Evolutionary conservation across 2,797 vertebrate genomes (phyloP).

Genomic region (Cryptoblepharus egeriae): DNA sequence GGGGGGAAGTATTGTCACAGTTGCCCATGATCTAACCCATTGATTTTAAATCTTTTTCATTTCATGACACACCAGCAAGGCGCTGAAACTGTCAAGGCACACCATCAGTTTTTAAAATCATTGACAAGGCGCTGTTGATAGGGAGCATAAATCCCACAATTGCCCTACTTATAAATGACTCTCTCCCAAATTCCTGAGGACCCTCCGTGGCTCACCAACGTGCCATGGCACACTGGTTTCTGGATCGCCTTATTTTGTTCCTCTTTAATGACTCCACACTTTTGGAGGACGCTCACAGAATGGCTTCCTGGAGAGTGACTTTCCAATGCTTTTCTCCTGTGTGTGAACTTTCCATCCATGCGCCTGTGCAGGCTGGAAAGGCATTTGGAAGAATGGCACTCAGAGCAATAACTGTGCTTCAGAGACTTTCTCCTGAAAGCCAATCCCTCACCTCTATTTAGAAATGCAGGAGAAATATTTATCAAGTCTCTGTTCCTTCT

Average conservation of each 20-base stretch:
- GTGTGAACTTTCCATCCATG: constrained; percentile 1
- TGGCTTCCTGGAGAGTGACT: constrained; percentile 3
- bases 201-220: too few relatives aligned
- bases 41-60: too few relatives aligned
- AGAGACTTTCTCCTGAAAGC: neutral
- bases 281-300: constrained; percentile 18
- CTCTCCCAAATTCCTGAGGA: too few relatives aligned
- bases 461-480: constrained; percentile 17
- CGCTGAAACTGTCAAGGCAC: too few relatives aligned
- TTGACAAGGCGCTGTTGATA: too few relatives aligned
- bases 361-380: neutral
- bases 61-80: too few relatives aligned
- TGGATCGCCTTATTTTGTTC: constrained; percentile 28
- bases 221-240: too few relatives aligned
- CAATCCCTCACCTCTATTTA: neutral
- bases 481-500: neutral
- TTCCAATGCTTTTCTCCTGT: constrained; percentile 2
- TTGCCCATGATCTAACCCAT: neutral
- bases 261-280: constrained; percentile 8
- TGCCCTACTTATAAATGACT: too few relatives aligned
- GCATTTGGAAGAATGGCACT: neutral
- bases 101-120: too few relatives aligned
- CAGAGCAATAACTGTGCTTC: neutral
- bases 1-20: neutral
- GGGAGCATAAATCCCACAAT: too few relatives aligned